Percentiles rank a stretch among this genome's conserved stretches.
These are phyloP conservation scores for Lophius piscatorius DNA, from an alignment of 2,113 vertebrate genomes.

Conservation along the genomic window DNA sequence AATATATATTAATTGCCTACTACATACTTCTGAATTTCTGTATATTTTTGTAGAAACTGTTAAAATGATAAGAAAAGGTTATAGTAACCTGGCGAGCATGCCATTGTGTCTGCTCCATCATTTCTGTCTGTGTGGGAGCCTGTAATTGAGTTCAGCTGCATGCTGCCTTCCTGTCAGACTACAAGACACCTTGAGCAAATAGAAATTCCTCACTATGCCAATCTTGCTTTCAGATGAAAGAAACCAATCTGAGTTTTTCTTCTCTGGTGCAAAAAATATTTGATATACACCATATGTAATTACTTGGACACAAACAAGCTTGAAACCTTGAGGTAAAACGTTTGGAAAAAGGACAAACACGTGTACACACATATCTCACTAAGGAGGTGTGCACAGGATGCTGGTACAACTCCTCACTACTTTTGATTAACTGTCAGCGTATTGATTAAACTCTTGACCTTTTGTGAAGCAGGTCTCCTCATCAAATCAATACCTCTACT, in stretches of 20 bases:
- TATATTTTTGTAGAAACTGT: too few relatives aligned
- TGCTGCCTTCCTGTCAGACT: slow-evolving; percentile 23
- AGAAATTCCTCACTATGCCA: slow-evolving; percentile 34
- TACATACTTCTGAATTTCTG: too few relatives aligned
- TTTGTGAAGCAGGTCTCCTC: slow-evolving; percentile 37
- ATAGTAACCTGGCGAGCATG: slow-evolving; percentile 15
- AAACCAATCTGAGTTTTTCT: slow-evolving; percentile 31
- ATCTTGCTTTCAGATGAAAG: slow-evolving; percentile 48
- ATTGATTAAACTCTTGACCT: slow-evolving; percentile 41
- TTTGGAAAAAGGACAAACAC: not conserved
- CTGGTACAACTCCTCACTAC: slow-evolving; percentile 17
- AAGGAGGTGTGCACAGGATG: slow-evolving; percentile 6
- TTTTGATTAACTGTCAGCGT: slow-evolving; percentile 36
- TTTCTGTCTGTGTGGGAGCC: slow-evolving; percentile 13
- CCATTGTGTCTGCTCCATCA: slow-evolving; percentile 3
- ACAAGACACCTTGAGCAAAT: slow-evolving; percentile 55
- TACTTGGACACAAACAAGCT: slow-evolving; percentile 30
- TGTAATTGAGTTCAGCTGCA: slow-evolving; percentile 65
- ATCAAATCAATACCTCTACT: slow-evolving; percentile 48
- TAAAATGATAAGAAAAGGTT: slow-evolving; percentile 9
- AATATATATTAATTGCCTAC: too few relatives aligned
- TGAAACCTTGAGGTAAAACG: too few relatives aligned
- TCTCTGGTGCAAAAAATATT: slow-evolving; percentile 25
- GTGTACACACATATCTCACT: not conserved
- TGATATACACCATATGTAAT: slow-evolving; percentile 36